phyloP scores from a whole-genome alignment of 1,140 invertebrate genomes.

The Drosophila bifasciata region DNA sequence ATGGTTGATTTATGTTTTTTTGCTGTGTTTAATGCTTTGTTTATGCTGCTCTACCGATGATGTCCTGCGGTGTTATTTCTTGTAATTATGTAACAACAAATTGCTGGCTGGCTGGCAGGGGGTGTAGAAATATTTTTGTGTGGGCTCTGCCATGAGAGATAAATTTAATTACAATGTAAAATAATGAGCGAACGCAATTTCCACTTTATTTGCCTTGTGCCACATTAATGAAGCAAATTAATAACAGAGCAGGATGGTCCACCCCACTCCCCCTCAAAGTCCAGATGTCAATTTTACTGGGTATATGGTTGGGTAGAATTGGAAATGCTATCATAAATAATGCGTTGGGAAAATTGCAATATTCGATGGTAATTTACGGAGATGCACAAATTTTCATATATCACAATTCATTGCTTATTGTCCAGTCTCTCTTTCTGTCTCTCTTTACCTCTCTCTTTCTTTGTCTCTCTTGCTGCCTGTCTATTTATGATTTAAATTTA shows the following conservation, averaged over 20 bases:
- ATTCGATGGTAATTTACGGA: constrained; percentile 23
- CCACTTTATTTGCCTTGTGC: constrained; percentile 45
- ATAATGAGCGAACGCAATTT: constrained; percentile 49
- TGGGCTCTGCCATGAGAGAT: constrained; percentile 29
- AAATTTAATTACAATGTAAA: constrained; percentile 58
- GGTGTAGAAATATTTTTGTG: constrained; percentile 14
- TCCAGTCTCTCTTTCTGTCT: too few species aligned
- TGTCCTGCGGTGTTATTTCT: constrained; percentile 53
- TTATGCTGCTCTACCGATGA: constrained; percentile 9
- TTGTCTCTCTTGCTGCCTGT: too few species aligned
- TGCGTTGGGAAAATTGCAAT: constrained; percentile 19
- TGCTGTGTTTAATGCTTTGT: constrained; percentile 26
- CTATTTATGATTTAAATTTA: neutral
- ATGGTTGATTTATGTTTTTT: constrained; percentile 13
- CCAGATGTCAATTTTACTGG: constrained; percentile 45
- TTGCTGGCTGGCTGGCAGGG: constrained; percentile 14
- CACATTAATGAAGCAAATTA: constrained; percentile 51
- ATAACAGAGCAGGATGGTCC: too few species aligned
- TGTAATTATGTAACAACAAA: constrained; percentile 65
- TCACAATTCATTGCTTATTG: neutral
- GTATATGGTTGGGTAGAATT: constrained; percentile 27
- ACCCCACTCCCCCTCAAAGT: constrained; percentile 30
- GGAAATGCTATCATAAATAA: constrained; percentile 24
- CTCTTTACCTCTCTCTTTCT: too few species aligned
- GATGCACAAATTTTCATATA: constrained; percentile 15